Conservation (phyloP, 2,888 invertebrate species). For the Polyommatus icarus region DNA sequence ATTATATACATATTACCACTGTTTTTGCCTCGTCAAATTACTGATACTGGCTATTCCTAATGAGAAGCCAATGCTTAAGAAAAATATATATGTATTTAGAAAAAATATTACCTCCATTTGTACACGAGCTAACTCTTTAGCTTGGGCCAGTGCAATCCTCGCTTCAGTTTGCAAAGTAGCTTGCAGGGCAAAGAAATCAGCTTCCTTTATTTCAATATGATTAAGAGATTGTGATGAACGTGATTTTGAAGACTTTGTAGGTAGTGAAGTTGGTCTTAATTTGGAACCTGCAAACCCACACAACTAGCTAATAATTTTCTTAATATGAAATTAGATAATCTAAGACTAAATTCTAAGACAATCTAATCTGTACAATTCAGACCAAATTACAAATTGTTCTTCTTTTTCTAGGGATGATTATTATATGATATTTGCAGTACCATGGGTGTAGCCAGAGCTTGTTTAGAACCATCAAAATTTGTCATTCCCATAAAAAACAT, state of each 20-base stretch:
- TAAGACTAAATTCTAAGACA: background rate
- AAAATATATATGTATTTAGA: background rate
- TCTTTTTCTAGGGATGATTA: background rate
- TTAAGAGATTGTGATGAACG: slow-evolving; percentile 73
- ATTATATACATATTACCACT: too few relatives aligned
- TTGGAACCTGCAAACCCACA: slow-evolving; percentile 58
- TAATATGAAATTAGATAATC: background rate
- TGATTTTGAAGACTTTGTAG: slow-evolving; percentile 69
- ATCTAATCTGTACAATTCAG: too few relatives aligned
- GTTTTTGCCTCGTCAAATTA: too few relatives aligned
- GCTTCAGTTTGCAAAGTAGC: slow-evolving; percentile 93
- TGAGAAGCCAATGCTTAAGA: background rate
- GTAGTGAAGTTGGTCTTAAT: slow-evolving; percentile 68
- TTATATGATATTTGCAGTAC: background rate
- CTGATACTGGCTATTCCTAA: too few relatives aligned
- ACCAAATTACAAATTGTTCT: too few relatives aligned
- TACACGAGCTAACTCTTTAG: slow-evolving; percentile 94
- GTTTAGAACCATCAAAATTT: background rate
- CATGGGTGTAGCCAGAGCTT: background rate
- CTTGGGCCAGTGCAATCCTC: slow-evolving; percentile 91
- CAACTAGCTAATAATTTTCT: background rate
- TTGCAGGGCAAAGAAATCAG: slow-evolving; percentile 90
- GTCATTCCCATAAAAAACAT: background rate
- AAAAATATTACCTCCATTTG: slow-evolving; percentile 88
- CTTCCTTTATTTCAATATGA: slow-evolving; percentile 78